Conservation (phyloP, 2,888 invertebrate genomes). For the Ophraella communa region DNA sequence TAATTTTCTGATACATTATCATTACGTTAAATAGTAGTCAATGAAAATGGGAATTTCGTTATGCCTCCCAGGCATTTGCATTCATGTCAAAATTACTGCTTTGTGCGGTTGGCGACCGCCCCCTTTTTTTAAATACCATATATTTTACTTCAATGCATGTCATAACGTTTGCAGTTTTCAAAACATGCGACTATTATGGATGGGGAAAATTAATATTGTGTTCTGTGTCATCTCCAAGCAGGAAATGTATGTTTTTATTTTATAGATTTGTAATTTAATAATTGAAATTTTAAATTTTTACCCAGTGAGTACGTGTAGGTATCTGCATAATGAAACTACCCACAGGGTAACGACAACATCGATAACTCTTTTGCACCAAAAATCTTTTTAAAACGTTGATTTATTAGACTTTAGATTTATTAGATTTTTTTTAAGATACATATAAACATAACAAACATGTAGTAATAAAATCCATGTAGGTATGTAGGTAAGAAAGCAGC, state of each 20-base stretch:
- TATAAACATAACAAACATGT: no score
- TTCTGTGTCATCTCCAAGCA: not conserved
- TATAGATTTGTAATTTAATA: not conserved
- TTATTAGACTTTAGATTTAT: no score
- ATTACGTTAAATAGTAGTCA: slow-evolving; percentile 34
- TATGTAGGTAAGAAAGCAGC: no score
- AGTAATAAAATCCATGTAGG: no score
- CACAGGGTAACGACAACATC: no score
- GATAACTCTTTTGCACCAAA: no score
- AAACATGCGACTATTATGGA: slow-evolving; percentile 34
- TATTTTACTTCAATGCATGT: slow-evolving; percentile 42
- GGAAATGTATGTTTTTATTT: not conserved
- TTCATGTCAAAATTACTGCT: not conserved
- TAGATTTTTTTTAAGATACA: no score
- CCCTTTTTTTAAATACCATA: slow-evolving; percentile 44
- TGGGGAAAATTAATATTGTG: slow-evolving; percentile 3
- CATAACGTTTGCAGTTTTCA: slow-evolving; percentile 41
- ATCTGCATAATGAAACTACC: not conserved
- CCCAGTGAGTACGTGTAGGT: no score
- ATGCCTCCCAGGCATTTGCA: slow-evolving; percentile 36
- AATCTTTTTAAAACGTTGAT: no score
- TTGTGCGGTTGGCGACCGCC: slow-evolving; percentile 26
- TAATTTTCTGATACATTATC: slow-evolving; percentile 13
- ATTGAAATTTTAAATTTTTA: no score
- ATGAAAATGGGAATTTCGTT: slow-evolving; percentile 36